phyloP scores from a whole-genome alignment of 2,888 invertebrate genomes.

The Meloe dianella region DNA sequence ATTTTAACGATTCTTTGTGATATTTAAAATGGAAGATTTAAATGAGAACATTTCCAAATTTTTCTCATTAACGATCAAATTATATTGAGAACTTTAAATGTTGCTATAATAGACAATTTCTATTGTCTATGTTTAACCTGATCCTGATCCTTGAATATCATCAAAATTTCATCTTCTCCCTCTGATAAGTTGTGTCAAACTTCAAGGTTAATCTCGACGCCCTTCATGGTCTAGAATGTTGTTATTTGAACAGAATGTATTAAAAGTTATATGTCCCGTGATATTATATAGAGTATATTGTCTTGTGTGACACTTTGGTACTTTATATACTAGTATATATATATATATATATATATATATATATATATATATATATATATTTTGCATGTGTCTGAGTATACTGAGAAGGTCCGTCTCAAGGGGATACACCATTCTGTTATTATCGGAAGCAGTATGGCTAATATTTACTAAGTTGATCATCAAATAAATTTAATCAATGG shows the following conservation, averaged over 20 bases:
- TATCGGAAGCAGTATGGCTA: background rate
- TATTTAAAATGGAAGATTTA: too few relatives aligned
- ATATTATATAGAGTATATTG: background rate
- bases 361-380: background rate
- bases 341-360: background rate
- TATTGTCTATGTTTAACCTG: too few relatives aligned
- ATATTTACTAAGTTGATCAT: background rate
- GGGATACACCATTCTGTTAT: background rate
- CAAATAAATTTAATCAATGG: background rate
- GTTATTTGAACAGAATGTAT: background rate
- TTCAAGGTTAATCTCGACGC: too few relatives aligned
- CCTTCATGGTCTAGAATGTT: background rate
- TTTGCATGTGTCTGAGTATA: background rate
- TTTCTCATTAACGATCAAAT: too few relatives aligned
- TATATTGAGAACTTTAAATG: too few relatives aligned
- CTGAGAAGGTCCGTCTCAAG: background rate
- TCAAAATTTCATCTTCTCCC: too few relatives aligned
- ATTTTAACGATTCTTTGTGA: too few relatives aligned
- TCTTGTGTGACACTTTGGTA: constrained; percentile 6
- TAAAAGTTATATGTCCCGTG: constrained; percentile 6
- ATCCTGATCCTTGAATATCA: too few relatives aligned
- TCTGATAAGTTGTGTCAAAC: too few relatives aligned
- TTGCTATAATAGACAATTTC: too few relatives aligned
- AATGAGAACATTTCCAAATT: too few relatives aligned
- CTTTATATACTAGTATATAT: background rate